A percentile compares a stretch with the other conserved stretches of the same genome.
Evolutionary conservation across 2,888 invertebrate species (phyloP).

Genomic region (Macaria notata): DNA sequence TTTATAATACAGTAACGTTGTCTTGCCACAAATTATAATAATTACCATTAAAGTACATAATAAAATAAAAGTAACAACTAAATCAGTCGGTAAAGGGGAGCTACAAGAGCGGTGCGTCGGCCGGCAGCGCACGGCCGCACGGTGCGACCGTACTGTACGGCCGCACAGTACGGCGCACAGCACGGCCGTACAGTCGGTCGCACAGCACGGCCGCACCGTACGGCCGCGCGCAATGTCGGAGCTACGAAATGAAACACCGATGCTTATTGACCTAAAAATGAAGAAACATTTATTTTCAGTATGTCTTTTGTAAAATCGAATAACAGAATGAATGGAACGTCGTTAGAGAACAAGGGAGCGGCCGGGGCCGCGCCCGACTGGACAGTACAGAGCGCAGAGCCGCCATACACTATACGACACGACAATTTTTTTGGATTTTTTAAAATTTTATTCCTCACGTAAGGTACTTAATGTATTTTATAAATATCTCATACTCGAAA

Average conservation of each 20-base stretch:
- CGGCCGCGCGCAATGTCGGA: too few species aligned
- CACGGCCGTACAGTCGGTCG: too few species aligned
- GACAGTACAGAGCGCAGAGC: neutral
- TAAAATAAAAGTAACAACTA: constrained; percentile 36
- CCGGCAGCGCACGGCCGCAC: neutral
- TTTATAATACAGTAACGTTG: constrained; percentile 37
- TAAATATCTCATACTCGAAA: constrained; percentile 81
- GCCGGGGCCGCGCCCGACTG: constrained; percentile 35
- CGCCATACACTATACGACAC: constrained; percentile 52
- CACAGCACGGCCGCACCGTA: too few species aligned
- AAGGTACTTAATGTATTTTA: constrained; percentile 54
- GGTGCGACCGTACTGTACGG: too few species aligned
- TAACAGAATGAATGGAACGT: constrained; percentile 81
- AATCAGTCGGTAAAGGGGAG: constrained; percentile 34
- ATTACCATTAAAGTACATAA: constrained; percentile 35
- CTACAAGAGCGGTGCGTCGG: constrained; percentile 2
- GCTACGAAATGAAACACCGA: constrained; percentile 78
- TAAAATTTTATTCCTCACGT: constrained; percentile 69
- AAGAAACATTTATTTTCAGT: constrained; percentile 88
- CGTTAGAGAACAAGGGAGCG: constrained; percentile 77
- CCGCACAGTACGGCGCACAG: neutral
- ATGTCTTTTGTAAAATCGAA: constrained; percentile 85
- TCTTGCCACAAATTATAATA: constrained; percentile 36
- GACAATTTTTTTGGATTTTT: constrained; percentile 68
- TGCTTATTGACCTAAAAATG: constrained; percentile 87